Percentiles rank a stretch among this genome's conserved stretches.
Conservation (phyloP, 2,888 invertebrate genomes). For the Eristalis pertinax region DNA sequence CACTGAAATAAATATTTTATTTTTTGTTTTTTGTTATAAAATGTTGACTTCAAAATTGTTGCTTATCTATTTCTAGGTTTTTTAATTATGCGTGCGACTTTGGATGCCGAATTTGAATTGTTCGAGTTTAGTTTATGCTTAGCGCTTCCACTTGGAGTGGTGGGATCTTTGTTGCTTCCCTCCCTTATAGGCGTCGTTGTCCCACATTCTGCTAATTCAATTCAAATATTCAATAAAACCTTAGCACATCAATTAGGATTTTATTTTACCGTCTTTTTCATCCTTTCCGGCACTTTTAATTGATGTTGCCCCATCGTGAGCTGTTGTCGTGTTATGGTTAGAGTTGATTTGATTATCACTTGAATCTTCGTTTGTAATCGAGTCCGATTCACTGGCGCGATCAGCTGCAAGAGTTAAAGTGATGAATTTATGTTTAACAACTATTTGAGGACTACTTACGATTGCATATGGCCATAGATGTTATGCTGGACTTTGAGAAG, state of each 20-base stretch:
- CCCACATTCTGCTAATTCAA: slow-evolving; percentile 67
- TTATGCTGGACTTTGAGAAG: slow-evolving; percentile 98
- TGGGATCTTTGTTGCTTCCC: slow-evolving; percentile 76
- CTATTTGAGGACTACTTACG: slow-evolving; percentile 82
- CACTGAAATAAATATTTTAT: not conserved
- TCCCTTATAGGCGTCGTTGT: slow-evolving; percentile 78
- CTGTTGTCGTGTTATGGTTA: slow-evolving; percentile 81
- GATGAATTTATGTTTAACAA: not conserved
- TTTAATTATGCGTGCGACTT: slow-evolving; percentile 89
- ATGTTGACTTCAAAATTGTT: not conserved
- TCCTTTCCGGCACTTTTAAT: slow-evolving; percentile 80
- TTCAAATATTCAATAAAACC: not conserved
- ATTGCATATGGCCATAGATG: slow-evolving; percentile 94
- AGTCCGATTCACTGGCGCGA: slow-evolving; percentile 93
- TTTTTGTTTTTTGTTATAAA: not conserved
- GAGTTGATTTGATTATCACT: slow-evolving; percentile 86
- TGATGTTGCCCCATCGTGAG: slow-evolving; percentile 79
- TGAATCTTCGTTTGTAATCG: slow-evolving; percentile 90
- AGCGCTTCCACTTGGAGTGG: slow-evolving; percentile 77
- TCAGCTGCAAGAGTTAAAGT: slow-evolving; percentile 84
- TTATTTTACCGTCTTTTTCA: slow-evolving; percentile 77
- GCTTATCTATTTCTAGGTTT: slow-evolving; percentile 89
- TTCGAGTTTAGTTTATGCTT: slow-evolving; percentile 83
- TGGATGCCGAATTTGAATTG: slow-evolving; percentile 83
- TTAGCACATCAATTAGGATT: not conserved